Conservation (phyloP, 2,888 invertebrate genomes). For the Argynnis bischoffii region DNA sequence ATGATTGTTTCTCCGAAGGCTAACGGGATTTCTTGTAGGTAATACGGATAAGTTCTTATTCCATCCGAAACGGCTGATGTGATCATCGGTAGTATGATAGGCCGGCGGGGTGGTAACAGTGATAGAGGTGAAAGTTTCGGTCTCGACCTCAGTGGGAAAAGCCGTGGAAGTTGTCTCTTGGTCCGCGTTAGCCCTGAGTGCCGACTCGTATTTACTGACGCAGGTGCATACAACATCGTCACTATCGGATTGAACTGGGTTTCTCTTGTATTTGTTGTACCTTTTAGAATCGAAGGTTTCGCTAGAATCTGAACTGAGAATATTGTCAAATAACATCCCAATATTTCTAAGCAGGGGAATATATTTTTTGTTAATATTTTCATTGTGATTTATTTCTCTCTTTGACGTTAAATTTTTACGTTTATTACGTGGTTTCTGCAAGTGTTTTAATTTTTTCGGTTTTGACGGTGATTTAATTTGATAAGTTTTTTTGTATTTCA, state of each 20-base stretch:
- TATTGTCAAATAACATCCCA: conserved; percentile 69
- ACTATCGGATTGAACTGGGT: conserved; percentile 45
- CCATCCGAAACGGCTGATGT: conserved; percentile 72
- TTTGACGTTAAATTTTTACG: conserved; percentile 58
- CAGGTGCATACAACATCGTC: conserved; percentile 52
- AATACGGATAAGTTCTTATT: conserved; percentile 75
- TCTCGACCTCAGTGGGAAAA: conserved; percentile 56
- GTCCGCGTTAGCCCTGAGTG: conserved; percentile 48
- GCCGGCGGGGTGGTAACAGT: conserved; percentile 63
- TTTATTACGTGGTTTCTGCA: conserved; percentile 50
- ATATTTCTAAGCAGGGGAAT: conserved; percentile 70
- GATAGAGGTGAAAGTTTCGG: conserved; percentile 50
- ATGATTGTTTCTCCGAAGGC: conserved; percentile 74
- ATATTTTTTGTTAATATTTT: conserved; percentile 59
- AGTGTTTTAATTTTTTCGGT: conserved; percentile 58
- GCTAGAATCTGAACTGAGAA: conserved; percentile 59
- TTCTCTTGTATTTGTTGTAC: conserved; percentile 48
- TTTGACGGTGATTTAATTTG: conserved; percentile 61
- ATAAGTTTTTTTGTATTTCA: conserved; percentile 59
- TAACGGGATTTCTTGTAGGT: conserved; percentile 76
- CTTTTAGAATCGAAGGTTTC: conserved; percentile 47
- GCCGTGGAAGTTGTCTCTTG: conserved; percentile 67
- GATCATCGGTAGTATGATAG: conserved; percentile 68
- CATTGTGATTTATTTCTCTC: conserved; percentile 60
- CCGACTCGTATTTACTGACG: conserved; percentile 43